Base-by-base conservation (phyloP, 2,797 vertebrate species). In the Lacerta bilineata region DNA sequence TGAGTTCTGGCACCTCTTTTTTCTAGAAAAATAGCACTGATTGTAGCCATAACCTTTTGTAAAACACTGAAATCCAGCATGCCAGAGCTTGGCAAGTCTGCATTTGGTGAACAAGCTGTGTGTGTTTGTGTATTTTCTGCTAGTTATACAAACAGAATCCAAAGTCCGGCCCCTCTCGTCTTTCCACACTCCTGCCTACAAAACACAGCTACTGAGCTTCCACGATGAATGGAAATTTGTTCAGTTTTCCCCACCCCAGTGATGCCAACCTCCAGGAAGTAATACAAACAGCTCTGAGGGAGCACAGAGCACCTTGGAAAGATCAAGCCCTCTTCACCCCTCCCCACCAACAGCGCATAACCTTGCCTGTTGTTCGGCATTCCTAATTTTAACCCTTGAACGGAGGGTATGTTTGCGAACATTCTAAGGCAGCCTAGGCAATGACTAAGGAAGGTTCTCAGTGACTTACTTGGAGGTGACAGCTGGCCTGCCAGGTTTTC, bases 151-250 rank as follows among this genome's bases (percentile, higher is more conserved):
- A 72, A 72, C 39, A 64, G 78, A 85, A 74, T 39, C 77, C 25
- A 50, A 78, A 36, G 29, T 25, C 74, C 23, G 27, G 43, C 11
- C 88, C 76, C 6, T 59, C 43, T 43, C 43, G 17, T 29, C 23
- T 15, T 80, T 74, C 69, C 66, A 20, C 77, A 66, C 29, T 15
- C 36, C 69, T 18, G 72, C 68, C 50, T 9, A 39, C n/a, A 18
- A 77, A 71, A 69, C 5, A 5, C 5, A 43, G 36, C 66, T 80
- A 43, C 27, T 84, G 46, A 88, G 75, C 29, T 61, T 46, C n/a
- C 50, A 27, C 33, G 25, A 68, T 88, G 75, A 64, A 20, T 33
- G 36, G 76, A 80, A 89, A 85, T 80, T 23, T 85, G 77, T 80
- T 89, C 50, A 33, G n/a, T 6, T 61, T 50, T 36, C 41, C 29